Percentiles rank a stretch among this genome's conserved stretches.
Evolutionary conservation across 2,888 invertebrate species (phyloP).

Genomic region (Pherbina coryleti): DNA sequence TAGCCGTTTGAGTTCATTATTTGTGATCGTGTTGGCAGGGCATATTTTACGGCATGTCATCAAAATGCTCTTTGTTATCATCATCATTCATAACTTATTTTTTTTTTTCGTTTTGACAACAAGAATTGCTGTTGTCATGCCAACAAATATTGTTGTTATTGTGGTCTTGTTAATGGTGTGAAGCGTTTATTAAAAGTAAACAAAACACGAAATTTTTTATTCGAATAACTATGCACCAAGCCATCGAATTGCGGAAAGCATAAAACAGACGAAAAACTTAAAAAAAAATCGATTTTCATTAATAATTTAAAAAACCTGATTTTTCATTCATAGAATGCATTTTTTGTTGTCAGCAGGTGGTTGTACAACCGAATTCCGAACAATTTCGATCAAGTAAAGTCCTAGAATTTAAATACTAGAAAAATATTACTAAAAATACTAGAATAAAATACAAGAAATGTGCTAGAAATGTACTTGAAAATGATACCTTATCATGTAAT

Average conservation of each 20-base stretch:
- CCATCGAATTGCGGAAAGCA: not conserved
- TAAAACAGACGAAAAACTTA: not conserved
- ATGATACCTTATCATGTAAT: too few species aligned
- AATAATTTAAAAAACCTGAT: not conserved
- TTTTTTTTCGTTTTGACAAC: not conserved
- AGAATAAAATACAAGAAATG: too few species aligned
- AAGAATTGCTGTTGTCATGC: not conserved
- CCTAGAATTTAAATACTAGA: too few species aligned
- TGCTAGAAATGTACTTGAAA: too few species aligned
- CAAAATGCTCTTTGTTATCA: not conserved
- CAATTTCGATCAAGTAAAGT: too few species aligned
- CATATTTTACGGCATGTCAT: slow-evolving; percentile 25
- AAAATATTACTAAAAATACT: too few species aligned
- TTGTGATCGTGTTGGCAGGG: slow-evolving; percentile 9
- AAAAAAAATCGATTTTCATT: not conserved
- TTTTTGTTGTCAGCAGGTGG: too few species aligned
- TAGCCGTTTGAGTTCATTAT: not conserved
- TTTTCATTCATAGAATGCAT: too few species aligned
- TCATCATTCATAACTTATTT: slow-evolving; percentile 26
- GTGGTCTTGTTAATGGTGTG: slow-evolving; percentile 9
- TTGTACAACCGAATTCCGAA: too few species aligned
- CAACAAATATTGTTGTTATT: not conserved
- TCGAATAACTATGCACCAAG: slow-evolving; percentile 1
- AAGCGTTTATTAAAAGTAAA: slow-evolving; percentile 38
- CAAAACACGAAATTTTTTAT: slow-evolving; percentile 32